Base-by-base conservation (phyloP, 2,888 invertebrate genomes). In the Drosophila emarginata region DNA sequence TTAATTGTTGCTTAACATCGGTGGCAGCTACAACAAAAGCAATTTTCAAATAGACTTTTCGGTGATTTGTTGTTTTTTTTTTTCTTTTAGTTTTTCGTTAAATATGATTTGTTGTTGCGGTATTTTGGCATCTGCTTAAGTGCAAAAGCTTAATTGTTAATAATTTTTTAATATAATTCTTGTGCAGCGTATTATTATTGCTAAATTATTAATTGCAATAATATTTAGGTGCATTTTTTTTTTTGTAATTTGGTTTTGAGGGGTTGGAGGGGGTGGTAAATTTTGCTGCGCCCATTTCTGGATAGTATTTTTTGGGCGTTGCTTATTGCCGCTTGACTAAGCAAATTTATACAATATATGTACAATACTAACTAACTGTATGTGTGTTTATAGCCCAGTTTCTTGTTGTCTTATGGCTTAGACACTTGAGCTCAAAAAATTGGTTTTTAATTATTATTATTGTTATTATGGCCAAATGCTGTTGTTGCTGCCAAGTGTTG, bases 391-490 rank as follows among this genome's bases (percentile, higher is more conserved):
- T 79, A 87, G 78, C 76, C 86, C 72, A 85, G 83, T 82, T 83
- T 77, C 59, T 66, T 80, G 71, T 77, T 86, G 58, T 64, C 75
- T 67, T 59, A 70, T 72, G 54, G 66, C 70, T 67, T 66, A 67
- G 78, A 56, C 67, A 69, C 72, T 67, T 78, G 76, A 54, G 58
- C 66, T 62, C 70, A 60, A 59, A 62, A 74, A 85, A 87, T 85
- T 85, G 82, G 76, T 79, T 85, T 88, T 85, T 85, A 88, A 85
- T 85, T 85, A 82, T 88, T 76, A 81, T 88, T 87, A 87, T 87
- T 87, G 73, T 81, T 75, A 66, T 75, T 80, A 67, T 61, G 67
- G 64, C 63, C 45, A 45, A 45, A 45, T 45, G 45, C 18, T 64
- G 69, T 64, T 76, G 73, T 60, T 21, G 40, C 36, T 66, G 54